Evolutionary conservation across 2,888 invertebrate genomes (phyloP).

Genomic region (Siphlonurus alternatus): DNA sequence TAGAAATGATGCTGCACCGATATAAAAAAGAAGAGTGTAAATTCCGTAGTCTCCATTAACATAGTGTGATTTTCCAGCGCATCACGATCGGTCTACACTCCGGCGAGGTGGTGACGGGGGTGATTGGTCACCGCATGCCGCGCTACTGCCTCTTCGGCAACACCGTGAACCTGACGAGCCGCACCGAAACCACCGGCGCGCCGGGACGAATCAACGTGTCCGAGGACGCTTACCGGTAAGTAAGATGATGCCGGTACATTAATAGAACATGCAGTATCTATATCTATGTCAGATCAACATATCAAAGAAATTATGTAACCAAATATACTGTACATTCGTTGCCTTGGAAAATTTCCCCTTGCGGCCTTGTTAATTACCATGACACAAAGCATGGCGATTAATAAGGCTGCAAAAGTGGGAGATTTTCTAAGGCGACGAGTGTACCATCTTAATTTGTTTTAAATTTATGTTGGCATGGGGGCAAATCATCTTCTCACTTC

Average conservation of each 20-base stretch:
- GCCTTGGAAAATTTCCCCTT: too few relatives aligned
- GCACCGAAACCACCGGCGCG: conserved; percentile 83
- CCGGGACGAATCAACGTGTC: conserved; percentile 83
- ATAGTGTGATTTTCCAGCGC: conserved; percentile 38
- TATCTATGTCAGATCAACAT: background rate
- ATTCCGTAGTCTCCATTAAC: too few relatives aligned
- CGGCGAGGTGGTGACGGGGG: conserved; percentile 87
- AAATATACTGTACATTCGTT: too few relatives aligned
- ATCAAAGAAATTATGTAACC: background rate
- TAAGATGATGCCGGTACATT: background rate
- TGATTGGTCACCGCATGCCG: conserved; percentile 88
- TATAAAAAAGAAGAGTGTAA: too few relatives aligned
- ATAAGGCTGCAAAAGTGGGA: too few relatives aligned
- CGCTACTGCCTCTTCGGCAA: conserved; percentile 87
- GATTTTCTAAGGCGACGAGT: too few relatives aligned
- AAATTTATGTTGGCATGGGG: too few relatives aligned
- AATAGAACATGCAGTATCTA: conserved; percentile 8
- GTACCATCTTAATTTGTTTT: background rate
- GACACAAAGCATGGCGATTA: too few relatives aligned
- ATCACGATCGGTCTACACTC: conserved; percentile 90
- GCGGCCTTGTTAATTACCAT: too few relatives aligned
- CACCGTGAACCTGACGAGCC: conserved; percentile 83
- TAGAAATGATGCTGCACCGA: too few relatives aligned
- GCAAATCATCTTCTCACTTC: too few relatives aligned
- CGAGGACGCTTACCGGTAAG: conserved; percentile 76